A percentile compares a stretch with the other conserved stretches of the same genome.
Conservation (phyloP, 1,140 invertebrate genomes). For the Melitaea cinxia region DNA sequence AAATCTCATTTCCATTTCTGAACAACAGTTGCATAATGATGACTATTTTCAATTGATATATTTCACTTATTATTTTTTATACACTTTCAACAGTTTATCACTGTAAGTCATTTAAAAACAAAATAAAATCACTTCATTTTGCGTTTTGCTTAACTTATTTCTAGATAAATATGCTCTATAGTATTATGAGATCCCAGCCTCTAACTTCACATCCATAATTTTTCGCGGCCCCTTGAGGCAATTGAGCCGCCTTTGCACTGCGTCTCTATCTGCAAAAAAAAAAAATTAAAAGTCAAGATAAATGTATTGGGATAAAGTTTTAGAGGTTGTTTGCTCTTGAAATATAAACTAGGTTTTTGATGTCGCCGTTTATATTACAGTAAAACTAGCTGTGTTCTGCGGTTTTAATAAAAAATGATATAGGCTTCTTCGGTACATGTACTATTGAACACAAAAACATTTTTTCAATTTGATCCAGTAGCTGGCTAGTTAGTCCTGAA, state of each 20-base stretch:
- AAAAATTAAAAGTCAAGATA: background rate
- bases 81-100: slow-evolving; percentile 69
- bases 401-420: no score
- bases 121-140: slow-evolving; percentile 80
- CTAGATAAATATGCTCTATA: slow-evolving; percentile 53
- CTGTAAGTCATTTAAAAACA: slow-evolving; percentile 68
- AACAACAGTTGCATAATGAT: slow-evolving; percentile 56
- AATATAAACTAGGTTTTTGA: no score
- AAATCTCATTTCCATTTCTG: slow-evolving; percentile 70
- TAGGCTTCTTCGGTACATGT: no score
- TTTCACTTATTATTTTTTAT: slow-evolving; percentile 73
- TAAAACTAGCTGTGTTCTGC: no score
- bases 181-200: slow-evolving; percentile 78
- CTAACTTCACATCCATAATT: slow-evolving; percentile 75
- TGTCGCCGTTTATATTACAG: no score
- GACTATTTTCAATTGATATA: slow-evolving; percentile 59
- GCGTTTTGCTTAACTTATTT: slow-evolving; percentile 61
- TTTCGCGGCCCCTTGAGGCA: slow-evolving; percentile 73
- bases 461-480: no score
- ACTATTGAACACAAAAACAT: no score
- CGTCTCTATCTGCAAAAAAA: slow-evolving; percentile 67
- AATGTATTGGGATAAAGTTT: background rate
- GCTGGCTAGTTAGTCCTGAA: no score
- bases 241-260: slow-evolving; percentile 74
- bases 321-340: no score